Evolutionary conservation across 2,797 vertebrate species (phyloP), one percentile per base, ranked within the genome.

Genomic region (Enteromius viviparus): DNA sequence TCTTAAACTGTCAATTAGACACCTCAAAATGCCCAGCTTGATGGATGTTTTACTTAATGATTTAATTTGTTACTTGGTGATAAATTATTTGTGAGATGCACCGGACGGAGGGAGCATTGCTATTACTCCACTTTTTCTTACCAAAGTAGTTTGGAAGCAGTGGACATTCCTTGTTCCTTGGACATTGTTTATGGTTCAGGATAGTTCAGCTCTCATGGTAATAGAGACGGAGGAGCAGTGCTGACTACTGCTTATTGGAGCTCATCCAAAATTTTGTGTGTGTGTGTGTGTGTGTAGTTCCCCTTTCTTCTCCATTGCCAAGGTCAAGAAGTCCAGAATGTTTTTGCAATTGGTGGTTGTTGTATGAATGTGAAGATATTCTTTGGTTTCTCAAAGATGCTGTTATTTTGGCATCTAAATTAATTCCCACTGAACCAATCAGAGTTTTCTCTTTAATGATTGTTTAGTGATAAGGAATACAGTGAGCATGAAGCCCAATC

Each of bases 261-360:
- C 45, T 51, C 76, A 78, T 78, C 62, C 76, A 78, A 37, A 49
- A 66, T 66, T 45, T n/a, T 78, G 45, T 78, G 9, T 42, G 42
- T 40, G 37, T 32, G 29, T 40, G 37, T 40, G 37, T 40, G 37
- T 42, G 55, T 26, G 10, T 65, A 47, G 58, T 23, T n/a, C 15
- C 47, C 21, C 37, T 66, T 78, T 66, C 62, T 51, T 51, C 21
- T 51, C 12, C 6, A 34, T 37, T 66, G 62, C 11, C 11, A 51
- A 78, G 76, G 23, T 47, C 55, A 78, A 37, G 21, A 78, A 29
- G 7, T 66, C 42, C 19, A 34, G 76, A 51, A 37, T 32, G 62
- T 51, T 47, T 51, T 78, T 37, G 51, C 45, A 51, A 37, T 23
- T 66, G 29, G 23, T 76, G n/a, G 55, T 76, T 6, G 42, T 78